These are phyloP conservation scores for Crossocerus cetratus DNA, from an alignment of 2,888 invertebrate species.

Conservation along the genomic window DNA sequence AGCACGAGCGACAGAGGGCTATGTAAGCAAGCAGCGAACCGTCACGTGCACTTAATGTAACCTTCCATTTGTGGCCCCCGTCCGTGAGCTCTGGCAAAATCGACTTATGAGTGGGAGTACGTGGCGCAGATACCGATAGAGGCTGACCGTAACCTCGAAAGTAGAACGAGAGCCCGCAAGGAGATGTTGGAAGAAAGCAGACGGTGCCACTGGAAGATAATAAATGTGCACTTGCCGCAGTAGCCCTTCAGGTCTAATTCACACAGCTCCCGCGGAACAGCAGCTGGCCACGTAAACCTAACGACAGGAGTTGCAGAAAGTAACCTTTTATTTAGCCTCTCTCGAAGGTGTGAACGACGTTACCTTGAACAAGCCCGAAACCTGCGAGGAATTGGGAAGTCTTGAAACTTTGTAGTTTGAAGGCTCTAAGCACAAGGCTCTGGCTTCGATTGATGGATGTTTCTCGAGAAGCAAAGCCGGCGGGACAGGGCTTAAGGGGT, in stretches of 20 bases:
- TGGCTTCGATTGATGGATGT: too few relatives aligned
- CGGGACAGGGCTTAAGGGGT: too few relatives aligned
- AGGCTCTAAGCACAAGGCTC: too few relatives aligned
- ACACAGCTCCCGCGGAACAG: too few relatives aligned
- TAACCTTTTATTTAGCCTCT: background rate
- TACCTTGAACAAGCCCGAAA: too few relatives aligned
- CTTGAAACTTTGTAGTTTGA: too few relatives aligned
- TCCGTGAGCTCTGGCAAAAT: constrained; percentile 27
- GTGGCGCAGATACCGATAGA: constrained; percentile 22
- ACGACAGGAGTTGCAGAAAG: background rate
- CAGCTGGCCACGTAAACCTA: too few relatives aligned
- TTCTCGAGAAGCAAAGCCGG: too few relatives aligned
- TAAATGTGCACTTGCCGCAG: constrained; percentile 1
- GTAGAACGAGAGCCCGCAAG: background rate
- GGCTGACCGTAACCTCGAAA: constrained; percentile 16
- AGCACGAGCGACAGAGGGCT: background rate
- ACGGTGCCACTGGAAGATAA: background rate
- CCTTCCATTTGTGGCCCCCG: constrained; percentile 6
- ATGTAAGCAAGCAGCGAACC: background rate
- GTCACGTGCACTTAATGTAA: constrained; percentile 17
- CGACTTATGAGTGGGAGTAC: constrained; percentile 27
- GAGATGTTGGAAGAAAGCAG: background rate
- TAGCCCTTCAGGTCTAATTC: constrained; percentile 5
- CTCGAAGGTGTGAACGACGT: too few relatives aligned
- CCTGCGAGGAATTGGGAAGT: too few relatives aligned